Percentiles rank a stretch among this genome's conserved stretches.
phyloP scores from a whole-genome alignment of 1,140 invertebrate species.

The Branchinecta lindahli region DNA sequence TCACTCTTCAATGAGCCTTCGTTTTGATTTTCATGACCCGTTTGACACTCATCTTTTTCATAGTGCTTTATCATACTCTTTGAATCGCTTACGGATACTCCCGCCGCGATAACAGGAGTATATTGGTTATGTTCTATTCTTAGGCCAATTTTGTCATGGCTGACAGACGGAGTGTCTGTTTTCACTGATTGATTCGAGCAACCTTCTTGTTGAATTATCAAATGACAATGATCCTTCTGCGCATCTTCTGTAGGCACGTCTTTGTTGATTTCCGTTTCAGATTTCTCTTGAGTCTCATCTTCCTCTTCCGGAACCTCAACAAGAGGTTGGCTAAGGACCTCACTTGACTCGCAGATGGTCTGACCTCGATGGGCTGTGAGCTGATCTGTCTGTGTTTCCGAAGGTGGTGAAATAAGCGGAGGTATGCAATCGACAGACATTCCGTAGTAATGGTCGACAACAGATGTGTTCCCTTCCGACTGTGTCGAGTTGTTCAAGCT shows the following conservation, averaged over 20 bases:
- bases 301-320: background rate
- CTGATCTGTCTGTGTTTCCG: background rate
- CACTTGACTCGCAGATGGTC: background rate
- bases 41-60: no score
- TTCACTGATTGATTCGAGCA: no score
- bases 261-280: background rate
- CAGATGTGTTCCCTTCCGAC: slow-evolving; percentile 33
- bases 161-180: no score
- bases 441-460: slow-evolving; percentile 33
- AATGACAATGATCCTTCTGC: background rate
- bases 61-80: no score
- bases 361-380: background rate
- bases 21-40: no score
- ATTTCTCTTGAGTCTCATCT: background rate
- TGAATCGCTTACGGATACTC: no score
- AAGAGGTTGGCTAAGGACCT: background rate
- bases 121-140: no score
- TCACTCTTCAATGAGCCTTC: no score
- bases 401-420: background rate
- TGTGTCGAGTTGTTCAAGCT: slow-evolving; percentile 25
- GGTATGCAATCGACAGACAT: background rate
- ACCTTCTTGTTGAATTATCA: no score
- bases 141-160: no score
- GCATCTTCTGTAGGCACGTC: background rate
- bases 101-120: no score